Evolutionary conservation across 2,888 invertebrate species (phyloP), one percentile per base, ranked within the genome.

Genomic region (Pyralis farinalis): DNA sequence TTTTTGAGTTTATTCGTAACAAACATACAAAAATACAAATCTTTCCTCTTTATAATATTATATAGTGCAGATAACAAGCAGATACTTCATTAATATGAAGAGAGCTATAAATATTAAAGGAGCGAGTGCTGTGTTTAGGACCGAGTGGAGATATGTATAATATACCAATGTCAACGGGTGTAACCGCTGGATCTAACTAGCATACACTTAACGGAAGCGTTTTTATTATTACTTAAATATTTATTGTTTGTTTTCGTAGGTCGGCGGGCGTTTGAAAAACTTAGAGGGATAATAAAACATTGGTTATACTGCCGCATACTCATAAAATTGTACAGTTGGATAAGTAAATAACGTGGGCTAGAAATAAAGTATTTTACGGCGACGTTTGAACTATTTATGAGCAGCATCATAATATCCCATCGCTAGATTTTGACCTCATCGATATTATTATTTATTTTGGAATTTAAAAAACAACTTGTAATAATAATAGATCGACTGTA

Each of bases 181-280:
- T 3, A 16, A 16, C 25, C 25, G 25, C n/a, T 5, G 25, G 5
- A 7, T 5, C 7, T 8, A 25, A 7, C 16, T 25, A 25, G 25
- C 25, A n/a, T n/a, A n/a, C 25, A 25, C 25, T 25, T 25, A 25
- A n/a, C n/a, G 7, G 5, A 7, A n/a, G 25, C 25, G 25, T 5
- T 25, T 25, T 25, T 25, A 25, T 25, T 25, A 25, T 25, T n/a
- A 1, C 7, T 5, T 25, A 25, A 25, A 25, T 25, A 25, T 25
- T 25, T 25, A 25, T 25, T 25, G 25, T 25, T 25, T 25, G 25
- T 25, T 25, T 25, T 25, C 25, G 7, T 25, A 7, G 3, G 25
- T 25, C 25, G 25, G 25, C n/a, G 7, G 25, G 25, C n/a, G 25
- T 25, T 25, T 25, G 25, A 34, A 34, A 30, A 37, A 29, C 20